phyloP scores from a whole-genome alignment of 1,140 invertebrate genomes.

The Tetraneura akinire region DNA sequence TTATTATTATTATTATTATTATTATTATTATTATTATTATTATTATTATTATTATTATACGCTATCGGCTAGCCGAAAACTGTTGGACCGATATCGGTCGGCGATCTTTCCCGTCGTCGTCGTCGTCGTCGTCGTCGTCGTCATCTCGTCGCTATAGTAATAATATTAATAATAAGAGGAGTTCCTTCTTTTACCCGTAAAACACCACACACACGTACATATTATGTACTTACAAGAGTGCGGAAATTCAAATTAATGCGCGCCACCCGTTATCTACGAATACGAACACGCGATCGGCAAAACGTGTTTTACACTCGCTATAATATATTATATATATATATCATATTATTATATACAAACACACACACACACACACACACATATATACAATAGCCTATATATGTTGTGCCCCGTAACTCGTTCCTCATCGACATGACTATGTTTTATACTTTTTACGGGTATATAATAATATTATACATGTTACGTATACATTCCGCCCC shows the following conservation, averaged over 20 bases:
- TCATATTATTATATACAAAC: constrained; percentile 21
- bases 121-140: background rate
- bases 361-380: no score
- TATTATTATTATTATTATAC: no score
- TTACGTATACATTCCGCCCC: background rate
- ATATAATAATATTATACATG: no score
- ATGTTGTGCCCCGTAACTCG: background rate
- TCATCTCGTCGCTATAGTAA: background rate
- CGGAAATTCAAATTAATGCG: constrained; percentile 48
- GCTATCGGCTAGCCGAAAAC: constrained; percentile 29
- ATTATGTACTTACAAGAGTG: background rate
- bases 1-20: no score
- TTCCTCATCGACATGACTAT: background rate
- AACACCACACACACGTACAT: background rate
- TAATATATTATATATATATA: background rate
- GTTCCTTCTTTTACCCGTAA: constrained; percentile 2
- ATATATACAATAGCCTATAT: background rate
- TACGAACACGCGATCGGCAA: constrained; percentile 39
- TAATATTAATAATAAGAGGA: background rate
- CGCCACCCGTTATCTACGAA: constrained; percentile 35
- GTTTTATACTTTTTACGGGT: no score
- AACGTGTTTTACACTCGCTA: constrained; percentile 19
- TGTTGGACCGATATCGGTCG: constrained; percentile 38
- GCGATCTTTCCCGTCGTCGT: constrained; percentile 5
- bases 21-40: no score